Evolutionary conservation across 2,888 invertebrate species (phyloP), one percentile per base, ranked within the genome.

Genomic region (Conistra vaccinii): DNA sequence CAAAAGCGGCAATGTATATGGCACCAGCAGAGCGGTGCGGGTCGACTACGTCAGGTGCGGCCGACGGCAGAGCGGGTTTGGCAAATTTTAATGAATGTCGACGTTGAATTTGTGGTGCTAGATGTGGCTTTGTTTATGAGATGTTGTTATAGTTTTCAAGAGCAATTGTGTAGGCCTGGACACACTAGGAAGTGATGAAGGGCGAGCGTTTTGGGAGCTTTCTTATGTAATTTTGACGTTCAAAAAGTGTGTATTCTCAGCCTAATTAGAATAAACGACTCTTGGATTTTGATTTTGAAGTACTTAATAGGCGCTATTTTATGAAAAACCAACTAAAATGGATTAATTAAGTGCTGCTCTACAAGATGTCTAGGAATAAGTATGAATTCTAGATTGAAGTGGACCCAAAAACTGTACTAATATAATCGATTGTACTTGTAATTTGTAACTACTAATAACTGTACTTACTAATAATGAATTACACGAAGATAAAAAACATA

Each of bases 11-110:
- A 87, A 89, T 92, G 92, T 90, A 90, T 81, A 73, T 69, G 74
- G 81, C 73, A 78, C 83, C 84, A 85, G 85, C 85, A 75, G 62
- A 85, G 82, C 78, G 74, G 77, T 63, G 45, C 66, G 68, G 73
- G 71, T 60, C 65, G 67, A 3, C 62, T 83, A 88, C 90, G 91
- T 90, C 92, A 91, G 91, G 91, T 91, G 91, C 84, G 81, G 71
- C 72, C 78, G 90, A 91, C 91, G 90, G 90, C 87, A 85, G 84
- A 88, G 87, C 88, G 88, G 89, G 88, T 89, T 90, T 88, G 88
- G 90, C 90, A 91, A 90, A 90, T 90, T 91, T 91, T 95, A 95
- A 95, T 95, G 95, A 95, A 95, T 95, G 95, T 93, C 86, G 87
- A 70, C 80, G 51, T 39, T 53, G 77, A 89, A 80, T 70, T 80